Base-by-base conservation (phyloP, 2,797 vertebrate species). In the Lepus townsendii region DNA sequence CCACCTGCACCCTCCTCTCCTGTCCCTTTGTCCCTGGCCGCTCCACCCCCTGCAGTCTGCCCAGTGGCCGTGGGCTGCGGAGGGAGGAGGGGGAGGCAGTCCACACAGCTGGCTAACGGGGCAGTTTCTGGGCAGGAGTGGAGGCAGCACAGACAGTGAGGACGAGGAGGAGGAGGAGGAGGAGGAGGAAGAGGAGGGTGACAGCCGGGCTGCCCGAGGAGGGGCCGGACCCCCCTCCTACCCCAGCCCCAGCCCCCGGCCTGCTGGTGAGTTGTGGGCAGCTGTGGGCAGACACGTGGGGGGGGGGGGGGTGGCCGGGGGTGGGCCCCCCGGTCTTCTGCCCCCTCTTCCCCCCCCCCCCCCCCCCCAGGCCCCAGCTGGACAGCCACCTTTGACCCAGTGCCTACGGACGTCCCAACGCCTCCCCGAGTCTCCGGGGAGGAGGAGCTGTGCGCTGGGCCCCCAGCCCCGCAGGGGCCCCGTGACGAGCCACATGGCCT, bases 141-240 rank as follows among this genome's bases (percentile, higher is more conserved):
- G 97, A 68, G 98, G 98, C 76, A 98, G 98, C 95, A 98, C 98
- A 13, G 98, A 98, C 90, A 98, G 98, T 3, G 98, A 98, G 88
- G 98, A 98, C 0, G 98, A 98, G 0, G 96, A 97, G 0, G 98
- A 98, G 3, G 95, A 97, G 0, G 96, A 95, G 0, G 97, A 97
- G 0, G 97, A 98, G 0, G 98, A 97, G 0, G 97, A 96, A 0
- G 97, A 97, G 0, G 97, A 97, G 0, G 84, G 57, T 1, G 86
- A 95, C 3, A 72, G 91, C 78, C 93, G 69, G 32, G 86, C n/a
- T 3, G 73, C 72, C 47, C 32, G 2, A 2, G 83, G 71, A 17
- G 62, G 72, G 32, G 10, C 86, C 6, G 27, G 52, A 17, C 68
- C 65, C 71, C 35, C 85, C 5, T 68, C 83, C 9, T 62, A 27